Base-by-base conservation (phyloP, 1,140 invertebrate species). In the Leptinotarsa lineolata region DNA sequence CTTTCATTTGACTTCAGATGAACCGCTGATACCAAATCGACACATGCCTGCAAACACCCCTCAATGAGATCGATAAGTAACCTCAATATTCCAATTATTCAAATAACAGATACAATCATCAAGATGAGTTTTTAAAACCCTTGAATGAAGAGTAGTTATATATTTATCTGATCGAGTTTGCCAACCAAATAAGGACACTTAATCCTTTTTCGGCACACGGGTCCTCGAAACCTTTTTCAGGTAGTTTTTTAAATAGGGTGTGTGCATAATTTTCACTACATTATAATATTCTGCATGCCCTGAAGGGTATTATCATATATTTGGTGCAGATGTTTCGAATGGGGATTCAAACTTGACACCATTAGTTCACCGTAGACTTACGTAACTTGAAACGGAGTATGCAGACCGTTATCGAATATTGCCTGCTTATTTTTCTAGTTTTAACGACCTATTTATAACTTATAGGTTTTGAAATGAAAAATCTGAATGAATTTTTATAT, bases 231-330 rank as follows among this genome's bases (percentile, higher is more conserved):
- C 63, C 63, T 65, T 65, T 65, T 65, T 65, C 63, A 65, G 63
- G 63, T 65, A 65, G 63, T 65, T 65, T 65, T 65, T 65, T 61
- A 21, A 65, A 65, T 39, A n/a, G 63, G 63, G 63, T 65, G 22
- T 65, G 63, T 24, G 63, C 63, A 65, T 65, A 65, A 65, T 65
- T 65, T 65, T 65, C 16, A 65, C 18, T 24, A 65, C 63, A 65
- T 65, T 65, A 65, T 39, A 65, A 65, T 65, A 65, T 39, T 65
- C 63, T 65, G 63, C 63, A 65, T 65, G 39, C 22, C 22, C 22
- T 65, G 18, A n/a, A 18, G 63, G 63, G 63, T 39, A 24, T 22
- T 65, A 65, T 22, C 48, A 54, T 16, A 54, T 54, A 18, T 54
- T n/a, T n/a, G 18, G 22, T 39, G 63, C 63, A 65, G 63, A 65